Base-by-base conservation (phyloP, 1,140 invertebrate species). In the Holcopasites calliopsidis region DNA sequence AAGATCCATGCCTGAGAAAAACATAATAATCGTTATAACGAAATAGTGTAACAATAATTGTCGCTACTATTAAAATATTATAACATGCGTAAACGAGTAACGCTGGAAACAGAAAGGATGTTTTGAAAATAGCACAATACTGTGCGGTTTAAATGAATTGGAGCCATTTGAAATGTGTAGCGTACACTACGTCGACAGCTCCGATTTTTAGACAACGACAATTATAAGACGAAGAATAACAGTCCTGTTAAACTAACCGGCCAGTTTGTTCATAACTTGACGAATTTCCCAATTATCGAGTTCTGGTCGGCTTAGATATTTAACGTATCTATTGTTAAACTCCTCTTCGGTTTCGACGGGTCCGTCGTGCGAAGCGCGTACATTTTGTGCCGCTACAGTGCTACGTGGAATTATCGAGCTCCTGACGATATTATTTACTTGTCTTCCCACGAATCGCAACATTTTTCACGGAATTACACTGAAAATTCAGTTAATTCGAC, bases 241-340 rank as follows among this genome's bases (percentile, higher is more conserved):
- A 21, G 8, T 11, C 21, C 40, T 18, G 21, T 35, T 61, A n/a
- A n/a, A 73, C 78, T 85, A 65, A 91, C 92, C 89, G 61, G 89
- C 88, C 42, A 97, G 87, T 88, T 96, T 95, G 84, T 96, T 96
- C 94, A 96, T 95, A 38, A 94, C 95, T 89, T 98, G 97, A 28
- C 99, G 95, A 76, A 98, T 94, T 93, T 99, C 97, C 99, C 99
- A 99, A 49, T 95, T 95, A 92, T 99, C 98, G 88, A 99, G 97
- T 83, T 99, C 96, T 50, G 94, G 93, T 60, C 97, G 94, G 88
- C 95, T 97, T 92, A 99, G 98, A 90, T 95, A 99, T 28, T 94
- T 93, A 89, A 96, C 95, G 90, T 96, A 98, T 87, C 96, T 93
- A 26, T 92, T 90, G 88, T 96, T 95, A 87, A 96, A 95, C 85